Evolutionary conservation across 2,888 invertebrate species (phyloP).

Genomic region (Bimastos eiseni): DNA sequence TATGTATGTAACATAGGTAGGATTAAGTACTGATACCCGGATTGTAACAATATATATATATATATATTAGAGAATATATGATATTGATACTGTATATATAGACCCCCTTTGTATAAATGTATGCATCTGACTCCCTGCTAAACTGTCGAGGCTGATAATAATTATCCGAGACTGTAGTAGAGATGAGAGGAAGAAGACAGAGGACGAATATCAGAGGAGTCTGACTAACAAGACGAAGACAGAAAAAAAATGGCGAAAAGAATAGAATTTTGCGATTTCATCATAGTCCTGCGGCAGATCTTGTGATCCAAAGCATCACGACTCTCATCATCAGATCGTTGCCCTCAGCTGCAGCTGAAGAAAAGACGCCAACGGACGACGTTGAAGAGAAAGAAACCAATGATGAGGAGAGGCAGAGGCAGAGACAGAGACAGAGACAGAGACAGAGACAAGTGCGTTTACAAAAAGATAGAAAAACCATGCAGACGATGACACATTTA

Average conservation of each 20-base stretch:
- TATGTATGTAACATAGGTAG: no score
- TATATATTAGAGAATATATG: neutral
- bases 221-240: neutral
- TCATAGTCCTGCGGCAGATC: conserved; percentile 4
- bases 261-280: neutral
- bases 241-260: neutral
- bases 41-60: neutral
- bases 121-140: neutral
- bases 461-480: neutral
- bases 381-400: no score
- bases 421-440: no score
- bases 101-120: neutral
- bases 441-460: neutral
- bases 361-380: neutral
- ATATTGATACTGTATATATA: neutral
- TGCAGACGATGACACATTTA: neutral
- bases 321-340: neutral
- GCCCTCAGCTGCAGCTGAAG: neutral
- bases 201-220: neutral
- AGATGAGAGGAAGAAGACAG: neutral
- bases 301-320: neutral
- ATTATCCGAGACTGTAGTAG: neutral
- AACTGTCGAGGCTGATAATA: neutral
- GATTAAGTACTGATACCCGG: no score
- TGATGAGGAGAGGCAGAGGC: neutral